Percentiles rank a stretch among this genome's conserved stretches.
Evolutionary conservation across 2,888 invertebrate species (phyloP).

Genomic region (Lumbricus terrestris): DNA sequence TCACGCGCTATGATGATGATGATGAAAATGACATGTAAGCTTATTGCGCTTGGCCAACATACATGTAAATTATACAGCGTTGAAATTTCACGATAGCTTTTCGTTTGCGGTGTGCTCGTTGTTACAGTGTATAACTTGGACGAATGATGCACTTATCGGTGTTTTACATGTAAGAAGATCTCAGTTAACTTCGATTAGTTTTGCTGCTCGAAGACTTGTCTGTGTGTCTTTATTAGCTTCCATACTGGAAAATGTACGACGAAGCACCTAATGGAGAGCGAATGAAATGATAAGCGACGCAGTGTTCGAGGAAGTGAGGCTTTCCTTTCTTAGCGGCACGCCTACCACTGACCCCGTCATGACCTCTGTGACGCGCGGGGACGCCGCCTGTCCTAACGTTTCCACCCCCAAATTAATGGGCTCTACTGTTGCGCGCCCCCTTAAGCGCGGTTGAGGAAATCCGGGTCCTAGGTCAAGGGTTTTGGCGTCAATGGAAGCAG

Average conservation of each 20-base stretch:
- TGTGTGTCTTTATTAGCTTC: conserved; percentile 3
- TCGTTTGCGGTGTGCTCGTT: neutral
- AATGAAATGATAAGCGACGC: neutral
- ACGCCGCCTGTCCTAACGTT: too few relatives aligned
- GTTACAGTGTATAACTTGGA: neutral
- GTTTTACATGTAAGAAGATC: neutral
- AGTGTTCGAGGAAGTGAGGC: neutral
- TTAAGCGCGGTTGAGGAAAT: too few relatives aligned
- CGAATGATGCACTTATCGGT: neutral
- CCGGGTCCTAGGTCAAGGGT: too few relatives aligned
- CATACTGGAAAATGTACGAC: neutral
- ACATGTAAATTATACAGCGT: too few relatives aligned
- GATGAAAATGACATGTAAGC: too few relatives aligned
- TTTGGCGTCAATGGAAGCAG: too few relatives aligned
- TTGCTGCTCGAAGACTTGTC: neutral
- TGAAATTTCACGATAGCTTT: too few relatives aligned
- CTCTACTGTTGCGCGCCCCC: too few relatives aligned
- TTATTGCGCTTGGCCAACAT: too few relatives aligned
- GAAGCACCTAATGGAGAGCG: neutral
- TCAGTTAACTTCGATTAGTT: neutral
- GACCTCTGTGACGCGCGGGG: too few relatives aligned
- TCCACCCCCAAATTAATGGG: too few relatives aligned
- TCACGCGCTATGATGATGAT: neutral
- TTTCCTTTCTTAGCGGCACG: neutral
- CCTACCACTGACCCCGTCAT: neutral